Conservation (phyloP, 2,797 vertebrate genomes). For the Anguilla marmorata region DNA sequence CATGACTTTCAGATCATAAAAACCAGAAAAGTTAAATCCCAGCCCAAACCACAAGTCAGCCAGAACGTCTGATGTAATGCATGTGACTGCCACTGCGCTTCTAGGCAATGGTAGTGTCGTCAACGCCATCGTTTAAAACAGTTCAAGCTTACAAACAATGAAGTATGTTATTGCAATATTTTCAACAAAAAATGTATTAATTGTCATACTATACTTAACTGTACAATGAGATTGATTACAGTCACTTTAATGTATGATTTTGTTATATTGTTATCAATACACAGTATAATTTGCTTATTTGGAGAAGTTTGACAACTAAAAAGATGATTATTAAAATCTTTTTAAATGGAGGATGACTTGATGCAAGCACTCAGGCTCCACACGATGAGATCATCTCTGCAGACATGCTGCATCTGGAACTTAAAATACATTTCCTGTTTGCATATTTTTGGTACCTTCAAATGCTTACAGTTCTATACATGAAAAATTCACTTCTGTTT, state of each 20-base stretch:
- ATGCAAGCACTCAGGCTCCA: not conserved
- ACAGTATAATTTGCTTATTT: not conserved
- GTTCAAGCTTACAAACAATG: not conserved
- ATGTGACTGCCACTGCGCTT: not conserved
- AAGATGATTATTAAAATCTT: not conserved
- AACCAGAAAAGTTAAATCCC: not conserved
- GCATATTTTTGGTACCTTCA: too few species aligned
- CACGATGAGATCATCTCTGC: not conserved
- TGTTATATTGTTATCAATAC: not conserved
- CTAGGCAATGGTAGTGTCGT: not conserved
- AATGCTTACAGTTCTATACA: too few species aligned
- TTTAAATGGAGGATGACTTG: not conserved
- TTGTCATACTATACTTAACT: not conserved
- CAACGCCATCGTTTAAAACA: not conserved
- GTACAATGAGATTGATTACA: not conserved
- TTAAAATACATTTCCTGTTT: not conserved
- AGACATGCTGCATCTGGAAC: not conserved
- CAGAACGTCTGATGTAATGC: not conserved
- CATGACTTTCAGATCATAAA: constrained; percentile 1
- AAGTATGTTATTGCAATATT: not conserved
- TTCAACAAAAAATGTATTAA: not conserved
- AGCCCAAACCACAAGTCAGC: not conserved
- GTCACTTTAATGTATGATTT: too few species aligned
- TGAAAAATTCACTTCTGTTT: too few species aligned
- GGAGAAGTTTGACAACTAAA: not conserved